Evolutionary conservation across 2,113 vertebrate genomes (phyloP).

Genomic region (Notiomystis cincta): DNA sequence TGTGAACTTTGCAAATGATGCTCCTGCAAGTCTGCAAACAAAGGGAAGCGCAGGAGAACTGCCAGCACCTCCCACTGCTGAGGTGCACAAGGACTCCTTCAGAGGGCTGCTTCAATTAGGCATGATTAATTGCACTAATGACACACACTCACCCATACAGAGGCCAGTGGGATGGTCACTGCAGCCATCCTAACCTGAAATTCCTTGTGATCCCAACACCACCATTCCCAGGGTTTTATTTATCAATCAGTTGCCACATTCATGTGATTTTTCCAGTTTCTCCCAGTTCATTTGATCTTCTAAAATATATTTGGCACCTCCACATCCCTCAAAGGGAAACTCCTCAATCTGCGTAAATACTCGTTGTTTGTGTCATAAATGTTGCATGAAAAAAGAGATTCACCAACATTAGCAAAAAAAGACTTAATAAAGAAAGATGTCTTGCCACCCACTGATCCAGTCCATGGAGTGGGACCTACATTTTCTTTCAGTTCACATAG

Average conservation of each 20-base stretch:
- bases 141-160: neutral
- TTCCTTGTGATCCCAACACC: neutral
- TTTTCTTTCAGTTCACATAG: neutral
- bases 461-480: fast-evolving
- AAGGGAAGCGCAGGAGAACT: constrained; percentile 31
- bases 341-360: fast-evolving
- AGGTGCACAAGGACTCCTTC: neutral
- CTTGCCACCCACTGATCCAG: neutral
- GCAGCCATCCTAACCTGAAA: neutral
- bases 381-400: no score
- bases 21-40: constrained; percentile 60
- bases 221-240: neutral
- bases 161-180: neutral
- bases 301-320: neutral
- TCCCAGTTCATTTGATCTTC: neutral
- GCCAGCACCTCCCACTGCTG: constrained; percentile 22
- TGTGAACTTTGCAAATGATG: constrained; percentile 67
- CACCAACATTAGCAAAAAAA: neutral
- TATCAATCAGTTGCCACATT: neutral
- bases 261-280: neutral
- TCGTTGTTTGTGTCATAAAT: neutral
- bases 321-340: neutral
- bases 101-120: constrained; percentile 43
- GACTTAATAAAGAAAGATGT: neutral
- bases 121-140: constrained; percentile 19